These are phyloP conservation scores for Otus sunia DNA, from an alignment of 2,113 vertebrate genomes.

Conservation along the genomic window DNA sequence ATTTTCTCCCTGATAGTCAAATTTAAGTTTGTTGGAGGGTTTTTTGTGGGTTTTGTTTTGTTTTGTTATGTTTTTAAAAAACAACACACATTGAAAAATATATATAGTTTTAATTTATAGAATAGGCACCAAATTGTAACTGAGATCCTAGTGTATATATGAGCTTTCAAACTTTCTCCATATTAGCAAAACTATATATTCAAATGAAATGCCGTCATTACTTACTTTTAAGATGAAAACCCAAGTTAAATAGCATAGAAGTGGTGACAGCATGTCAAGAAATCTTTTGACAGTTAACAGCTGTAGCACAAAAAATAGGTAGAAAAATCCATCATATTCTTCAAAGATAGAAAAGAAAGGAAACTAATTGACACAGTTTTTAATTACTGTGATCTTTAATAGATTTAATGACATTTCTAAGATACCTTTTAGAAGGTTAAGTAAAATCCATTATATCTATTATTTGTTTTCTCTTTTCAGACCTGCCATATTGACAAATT, in stretches of 20 bases:
- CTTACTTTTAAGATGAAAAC: slow-evolving; percentile 6
- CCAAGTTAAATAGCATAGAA: not conserved
- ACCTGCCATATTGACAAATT: slow-evolving; percentile 83
- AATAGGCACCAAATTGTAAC: not conserved
- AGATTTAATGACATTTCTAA: not conserved
- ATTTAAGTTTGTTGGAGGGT: not conserved
- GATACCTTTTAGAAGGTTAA: not conserved
- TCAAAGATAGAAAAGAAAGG: not conserved
- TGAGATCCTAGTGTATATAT: not conserved
- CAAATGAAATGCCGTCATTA: not conserved
- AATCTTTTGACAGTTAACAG: slow-evolving; percentile 13
- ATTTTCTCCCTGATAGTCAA: not conserved
- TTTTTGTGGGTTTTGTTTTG: not conserved
- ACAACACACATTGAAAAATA: not conserved
- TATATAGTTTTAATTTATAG: not conserved
- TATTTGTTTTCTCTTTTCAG: slow-evolving; percentile 68
- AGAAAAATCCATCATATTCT: not conserved
- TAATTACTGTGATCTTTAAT: not conserved
- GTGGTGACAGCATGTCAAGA: slow-evolving; percentile 39
- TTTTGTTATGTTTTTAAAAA: not conserved
- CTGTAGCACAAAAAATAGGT: slow-evolving; percentile 9
- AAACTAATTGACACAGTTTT: not conserved
- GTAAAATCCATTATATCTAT: not conserved
- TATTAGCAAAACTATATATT: not conserved
- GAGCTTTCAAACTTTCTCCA: not conserved